Percentiles rank a stretch among this genome's conserved stretches.
These are phyloP conservation scores for Antennarius maculatus DNA, from an alignment of 2,797 vertebrate genomes.

Conservation along the genomic window DNA sequence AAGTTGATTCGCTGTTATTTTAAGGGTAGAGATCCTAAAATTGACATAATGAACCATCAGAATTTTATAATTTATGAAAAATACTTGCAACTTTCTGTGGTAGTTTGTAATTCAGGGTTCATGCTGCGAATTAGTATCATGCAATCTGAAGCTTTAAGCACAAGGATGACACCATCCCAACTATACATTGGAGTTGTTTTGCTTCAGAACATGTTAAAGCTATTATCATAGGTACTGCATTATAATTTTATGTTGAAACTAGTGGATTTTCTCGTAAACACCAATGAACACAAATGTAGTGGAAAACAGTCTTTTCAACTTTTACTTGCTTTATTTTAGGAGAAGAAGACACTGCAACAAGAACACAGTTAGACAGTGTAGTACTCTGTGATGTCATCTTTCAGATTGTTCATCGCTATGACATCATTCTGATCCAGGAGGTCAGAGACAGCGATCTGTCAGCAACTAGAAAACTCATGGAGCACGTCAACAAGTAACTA, in stretches of 20 bases:
- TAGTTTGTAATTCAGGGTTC: not conserved
- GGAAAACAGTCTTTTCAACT: not conserved
- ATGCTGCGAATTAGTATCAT: not conserved
- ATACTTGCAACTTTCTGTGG: not conserved
- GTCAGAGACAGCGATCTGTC: conserved; percentile 89
- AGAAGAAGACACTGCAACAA: not conserved
- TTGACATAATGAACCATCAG: not conserved
- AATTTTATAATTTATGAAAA: not conserved
- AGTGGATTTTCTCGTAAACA: not conserved
- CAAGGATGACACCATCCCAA: not conserved
- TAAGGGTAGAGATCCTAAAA: too few relatives aligned
- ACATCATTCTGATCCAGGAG: conserved; percentile 90
- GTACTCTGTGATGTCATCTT: not conserved
- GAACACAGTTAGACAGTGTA: not conserved
- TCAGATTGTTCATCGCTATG: conserved; percentile 88
- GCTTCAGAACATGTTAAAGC: not conserved
- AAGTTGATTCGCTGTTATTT: too few relatives aligned
- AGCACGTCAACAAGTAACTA: conserved; percentile 87
- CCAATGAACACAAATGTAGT: not conserved
- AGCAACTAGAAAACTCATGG: conserved; percentile 84
- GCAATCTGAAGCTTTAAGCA: too few relatives aligned
- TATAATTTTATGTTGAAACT: not conserved
- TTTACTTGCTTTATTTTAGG: not conserved
- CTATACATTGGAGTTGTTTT: not conserved
- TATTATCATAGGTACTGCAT: not conserved